Base-by-base conservation (phyloP, 2,888 invertebrate species). In the Drosophila trichaetosa region DNA sequence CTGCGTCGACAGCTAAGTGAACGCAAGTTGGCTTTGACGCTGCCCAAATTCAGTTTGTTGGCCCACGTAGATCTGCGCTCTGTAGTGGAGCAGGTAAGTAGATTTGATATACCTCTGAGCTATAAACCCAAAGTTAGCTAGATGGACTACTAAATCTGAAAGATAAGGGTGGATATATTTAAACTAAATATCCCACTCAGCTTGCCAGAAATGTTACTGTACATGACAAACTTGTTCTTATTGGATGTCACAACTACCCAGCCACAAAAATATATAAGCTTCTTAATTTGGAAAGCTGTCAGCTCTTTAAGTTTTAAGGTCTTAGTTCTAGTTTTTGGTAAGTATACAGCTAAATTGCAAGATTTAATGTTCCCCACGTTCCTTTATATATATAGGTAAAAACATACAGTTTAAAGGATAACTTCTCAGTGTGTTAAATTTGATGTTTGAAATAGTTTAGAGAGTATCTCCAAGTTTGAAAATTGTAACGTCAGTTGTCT, bases 11-110 rank as follows among this genome's bases (percentile, higher is more conserved):
- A 92, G 46, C 93, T 95, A 94, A 83, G 76, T 57, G 83, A 89
- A 0, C 93, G 93, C 0, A 95, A 96, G 91, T 95, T 97, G 5
- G 92, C 94, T 38, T 94, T 97, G 18, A 94, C 94, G 4, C 87
- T 97, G 58, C 97, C 97, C 8, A 97, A 96, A 92, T 97, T 97
- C 92, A 97, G 95, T 91, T 94, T 97, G 60, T 96, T 97, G 92
- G 94, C 95, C 2, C 94, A 95, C 69, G 94, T 96, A 8, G 93
- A 96, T 66, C 93, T 97, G 56, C 93, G 94, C 0, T 90, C 93
- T 0, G 82, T 95, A 29, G 92, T 97, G 57, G 91, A 93, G 21
- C 94, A 95, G 94, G 97, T 97, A 24, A 70, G 76, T 54, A 4
- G 18, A 31, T 52, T 21, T 21, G 16, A 52, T 52, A 24, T 46